These are phyloP conservation scores for Lampris incognitus DNA, from an alignment of 2,113 vertebrate species.

Conservation along the genomic window DNA sequence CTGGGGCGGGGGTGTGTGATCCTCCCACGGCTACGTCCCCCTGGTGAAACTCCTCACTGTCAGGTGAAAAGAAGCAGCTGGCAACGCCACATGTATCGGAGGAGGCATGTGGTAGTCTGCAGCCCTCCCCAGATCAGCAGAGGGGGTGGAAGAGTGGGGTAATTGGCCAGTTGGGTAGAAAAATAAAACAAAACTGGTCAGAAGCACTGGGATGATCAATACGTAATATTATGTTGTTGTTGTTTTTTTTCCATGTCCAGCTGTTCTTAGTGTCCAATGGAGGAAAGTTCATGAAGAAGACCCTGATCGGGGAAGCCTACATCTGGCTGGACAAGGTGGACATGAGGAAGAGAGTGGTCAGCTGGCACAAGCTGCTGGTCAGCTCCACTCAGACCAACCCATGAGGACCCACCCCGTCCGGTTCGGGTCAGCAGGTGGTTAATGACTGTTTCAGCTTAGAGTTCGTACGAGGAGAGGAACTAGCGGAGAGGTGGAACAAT, in stretches of 20 bases:
- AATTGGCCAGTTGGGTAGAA: too few species aligned
- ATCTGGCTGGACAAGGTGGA: constrained; percentile 99
- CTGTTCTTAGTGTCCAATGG: constrained; percentile 97
- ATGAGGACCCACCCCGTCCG: constrained; percentile 52
- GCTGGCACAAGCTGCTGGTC: constrained; percentile 98
- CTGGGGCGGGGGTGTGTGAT: too few species aligned
- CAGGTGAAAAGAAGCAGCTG: too few species aligned
- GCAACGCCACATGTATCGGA: too few species aligned
- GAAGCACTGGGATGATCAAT: not conserved
- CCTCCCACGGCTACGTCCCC: too few species aligned
- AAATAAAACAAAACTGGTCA: too few species aligned
- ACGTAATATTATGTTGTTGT: not conserved
- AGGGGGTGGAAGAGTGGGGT: too few species aligned
- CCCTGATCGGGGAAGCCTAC: constrained; percentile 97
- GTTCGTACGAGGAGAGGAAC: not conserved
- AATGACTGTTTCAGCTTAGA: constrained; percentile 13
- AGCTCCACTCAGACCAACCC: constrained; percentile 89
- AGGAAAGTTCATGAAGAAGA: constrained; percentile 99
- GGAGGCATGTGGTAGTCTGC: too few species aligned
- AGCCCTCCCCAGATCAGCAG: too few species aligned
- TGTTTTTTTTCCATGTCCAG: constrained; percentile 69
- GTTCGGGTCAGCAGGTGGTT: not conserved
- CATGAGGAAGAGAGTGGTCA: constrained; percentile 97
- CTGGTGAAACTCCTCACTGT: too few species aligned
- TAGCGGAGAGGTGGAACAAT: not conserved